phyloP scores from a whole-genome alignment of 2,888 invertebrate species.

The Allolobophora icterica region DNA sequence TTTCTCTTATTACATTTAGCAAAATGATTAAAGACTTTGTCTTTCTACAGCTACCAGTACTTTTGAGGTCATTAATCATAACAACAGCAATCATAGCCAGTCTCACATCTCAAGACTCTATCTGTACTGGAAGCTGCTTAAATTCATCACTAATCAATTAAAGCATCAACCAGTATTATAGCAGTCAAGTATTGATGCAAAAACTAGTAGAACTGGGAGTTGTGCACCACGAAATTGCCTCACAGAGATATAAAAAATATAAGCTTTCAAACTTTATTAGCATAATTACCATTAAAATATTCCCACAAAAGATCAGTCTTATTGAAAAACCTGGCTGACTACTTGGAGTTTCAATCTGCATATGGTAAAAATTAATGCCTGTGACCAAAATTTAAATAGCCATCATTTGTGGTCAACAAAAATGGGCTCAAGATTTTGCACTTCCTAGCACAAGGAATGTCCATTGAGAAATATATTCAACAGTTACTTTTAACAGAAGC shows the following conservation, averaged over 20 bases:
- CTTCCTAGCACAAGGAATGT: not conserved
- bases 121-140: not conserved
- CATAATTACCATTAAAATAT: not conserved
- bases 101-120: not conserved
- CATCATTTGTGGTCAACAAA: not conserved
- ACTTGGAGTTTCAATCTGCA: not conserved
- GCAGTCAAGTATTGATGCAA: not conserved
- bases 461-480: not conserved
- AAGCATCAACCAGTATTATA: not conserved
- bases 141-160: not conserved
- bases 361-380: not conserved
- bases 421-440: not conserved
- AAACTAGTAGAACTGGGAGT: not conserved
- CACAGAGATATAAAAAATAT: not conserved
- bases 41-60: no score
- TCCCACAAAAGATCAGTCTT: not conserved
- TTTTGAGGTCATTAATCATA: no score
- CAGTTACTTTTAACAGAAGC: no score
- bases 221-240: not conserved
- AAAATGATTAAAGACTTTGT: no score
- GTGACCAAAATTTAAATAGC: not conserved
- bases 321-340: not conserved
- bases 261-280: not conserved
- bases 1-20: no score
- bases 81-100: not conserved